phyloP scores from a whole-genome alignment of 2,113 vertebrate genomes.

The Podarcis raffonei region DNA sequence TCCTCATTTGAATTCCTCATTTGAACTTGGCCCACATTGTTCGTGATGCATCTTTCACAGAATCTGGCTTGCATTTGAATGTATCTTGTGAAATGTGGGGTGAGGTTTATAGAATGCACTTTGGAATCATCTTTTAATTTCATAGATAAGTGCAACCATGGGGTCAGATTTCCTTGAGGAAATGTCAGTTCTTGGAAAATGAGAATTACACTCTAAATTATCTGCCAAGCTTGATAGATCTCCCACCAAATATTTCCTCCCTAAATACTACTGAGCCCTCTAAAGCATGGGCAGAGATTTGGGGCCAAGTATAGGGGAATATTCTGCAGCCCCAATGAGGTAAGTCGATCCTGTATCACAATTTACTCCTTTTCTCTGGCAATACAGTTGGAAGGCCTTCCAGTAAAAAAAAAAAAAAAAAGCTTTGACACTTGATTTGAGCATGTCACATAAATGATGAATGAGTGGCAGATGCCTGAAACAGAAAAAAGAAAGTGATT shows the following conservation, averaged over 20 bases:
- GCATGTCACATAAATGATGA: not conserved
- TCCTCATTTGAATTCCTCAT: not conserved
- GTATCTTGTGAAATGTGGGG: not conserved
- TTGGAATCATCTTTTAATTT: not conserved
- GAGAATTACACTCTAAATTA: not conserved
- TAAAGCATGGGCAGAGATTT: not conserved
- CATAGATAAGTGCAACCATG: not conserved
- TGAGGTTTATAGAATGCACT: not conserved
- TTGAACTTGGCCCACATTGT: too few relatives aligned
- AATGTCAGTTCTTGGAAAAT: not conserved
- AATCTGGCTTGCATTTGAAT: not conserved
- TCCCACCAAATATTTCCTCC: not conserved
- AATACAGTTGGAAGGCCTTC: not conserved
- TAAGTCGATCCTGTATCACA: not conserved
- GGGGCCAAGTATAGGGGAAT: not conserved
- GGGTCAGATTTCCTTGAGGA: not conserved
- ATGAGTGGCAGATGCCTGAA: not conserved
- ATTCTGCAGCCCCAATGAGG: not conserved
- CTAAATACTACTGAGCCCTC: not conserved
- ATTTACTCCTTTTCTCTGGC: not conserved
- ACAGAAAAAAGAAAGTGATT: not conserved
- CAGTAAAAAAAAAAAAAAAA: not conserved
- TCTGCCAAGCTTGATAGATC: not conserved
- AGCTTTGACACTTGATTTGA: accelerated
- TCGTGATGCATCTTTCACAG: not conserved